Evolutionary conservation across 2,113 vertebrate species (phyloP).

Genomic region (Dipodomys ordii): DNA sequence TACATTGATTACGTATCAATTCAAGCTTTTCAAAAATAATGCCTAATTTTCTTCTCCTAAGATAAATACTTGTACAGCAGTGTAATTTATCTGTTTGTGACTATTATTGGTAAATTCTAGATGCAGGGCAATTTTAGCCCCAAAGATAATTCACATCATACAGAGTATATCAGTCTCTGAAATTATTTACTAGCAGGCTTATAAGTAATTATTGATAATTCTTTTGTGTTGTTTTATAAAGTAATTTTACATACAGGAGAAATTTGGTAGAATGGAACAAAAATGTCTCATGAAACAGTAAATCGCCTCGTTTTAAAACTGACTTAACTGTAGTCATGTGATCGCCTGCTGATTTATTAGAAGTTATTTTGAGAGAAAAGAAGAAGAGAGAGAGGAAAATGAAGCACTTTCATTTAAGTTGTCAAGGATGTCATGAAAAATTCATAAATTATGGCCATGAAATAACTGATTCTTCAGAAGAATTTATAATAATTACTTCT

Average conservation of each 20-base stretch:
- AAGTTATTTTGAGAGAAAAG: conserved; percentile 26
- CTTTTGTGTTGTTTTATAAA: neutral
- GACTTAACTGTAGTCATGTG: neutral
- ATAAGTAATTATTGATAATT: neutral
- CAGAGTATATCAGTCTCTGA: neutral
- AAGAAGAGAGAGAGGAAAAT: neutral
- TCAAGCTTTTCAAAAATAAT: neutral
- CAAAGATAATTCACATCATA: neutral
- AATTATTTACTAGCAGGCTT: neutral
- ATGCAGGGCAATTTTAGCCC: neutral
- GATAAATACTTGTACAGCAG: neutral
- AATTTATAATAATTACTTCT: conserved; percentile 57
- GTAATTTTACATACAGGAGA: neutral
- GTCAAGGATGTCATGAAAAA: conserved; percentile 47
- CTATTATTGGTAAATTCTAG: neutral
- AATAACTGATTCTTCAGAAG: neutral
- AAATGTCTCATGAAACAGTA: neutral
- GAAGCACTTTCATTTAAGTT: conserved; percentile 50
- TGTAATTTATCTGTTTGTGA: neutral
- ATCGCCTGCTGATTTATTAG: neutral
- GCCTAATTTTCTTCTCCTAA: neutral
- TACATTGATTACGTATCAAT: neutral
- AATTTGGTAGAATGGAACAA: neutral
- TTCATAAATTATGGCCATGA: neutral
- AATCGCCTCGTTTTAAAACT: neutral